phyloP scores from a whole-genome alignment of 2,113 vertebrate species.

The Motacilla alba region DNA sequence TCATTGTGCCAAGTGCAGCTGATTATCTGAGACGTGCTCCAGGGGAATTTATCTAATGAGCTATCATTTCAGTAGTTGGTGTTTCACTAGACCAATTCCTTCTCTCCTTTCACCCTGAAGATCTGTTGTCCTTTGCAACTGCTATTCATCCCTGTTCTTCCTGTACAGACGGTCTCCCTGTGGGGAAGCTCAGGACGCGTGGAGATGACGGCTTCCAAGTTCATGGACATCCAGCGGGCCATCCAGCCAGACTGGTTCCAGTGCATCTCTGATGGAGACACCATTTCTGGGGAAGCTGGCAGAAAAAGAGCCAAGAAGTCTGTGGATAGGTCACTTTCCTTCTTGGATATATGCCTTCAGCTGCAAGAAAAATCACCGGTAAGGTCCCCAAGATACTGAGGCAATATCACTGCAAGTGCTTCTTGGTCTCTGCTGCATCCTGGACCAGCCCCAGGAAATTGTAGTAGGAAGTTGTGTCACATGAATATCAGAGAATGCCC shows the following conservation, averaged over 20 bases:
- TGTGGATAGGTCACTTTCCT: constrained; percentile 89
- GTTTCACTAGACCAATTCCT: not conserved
- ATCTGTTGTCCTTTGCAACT: not conserved
- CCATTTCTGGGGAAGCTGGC: constrained; percentile 72
- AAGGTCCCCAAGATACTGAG: not conserved
- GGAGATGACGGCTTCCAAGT: constrained; percentile 86
- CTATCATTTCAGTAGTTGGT: not conserved
- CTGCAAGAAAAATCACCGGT: constrained; percentile 84
- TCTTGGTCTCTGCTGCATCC: not conserved
- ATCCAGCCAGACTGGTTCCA: constrained; percentile 93
- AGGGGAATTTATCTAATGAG: not conserved
- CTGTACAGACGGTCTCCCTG: constrained; percentile 83
- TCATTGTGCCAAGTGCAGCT: not conserved
- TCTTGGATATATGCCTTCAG: constrained; percentile 86
- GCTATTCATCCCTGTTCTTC: not conserved
- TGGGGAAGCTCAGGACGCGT: constrained; percentile 91
- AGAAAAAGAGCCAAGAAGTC: constrained; percentile 87
- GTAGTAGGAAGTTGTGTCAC: not conserved
- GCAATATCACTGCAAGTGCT: not conserved
- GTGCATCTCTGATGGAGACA: constrained; percentile 91
- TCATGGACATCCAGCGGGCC: constrained; percentile 86
- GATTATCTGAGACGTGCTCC: not conserved
- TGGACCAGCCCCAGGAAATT: not conserved
- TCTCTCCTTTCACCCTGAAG: not conserved
- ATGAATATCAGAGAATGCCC: not conserved